Evolutionary conservation across 2,113 vertebrate species (phyloP).

Genomic region (Microtus oregoni): DNA sequence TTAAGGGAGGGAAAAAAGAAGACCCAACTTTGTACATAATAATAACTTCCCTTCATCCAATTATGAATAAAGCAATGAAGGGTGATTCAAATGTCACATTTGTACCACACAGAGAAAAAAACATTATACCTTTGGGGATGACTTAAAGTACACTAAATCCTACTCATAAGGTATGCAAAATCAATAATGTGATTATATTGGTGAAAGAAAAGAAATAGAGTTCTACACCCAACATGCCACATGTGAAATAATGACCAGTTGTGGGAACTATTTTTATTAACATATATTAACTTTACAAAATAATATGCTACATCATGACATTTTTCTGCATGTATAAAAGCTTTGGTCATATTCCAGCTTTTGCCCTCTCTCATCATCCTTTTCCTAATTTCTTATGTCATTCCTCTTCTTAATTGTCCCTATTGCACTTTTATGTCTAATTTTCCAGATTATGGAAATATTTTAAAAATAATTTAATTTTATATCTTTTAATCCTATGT

Average conservation of each 20-base stretch:
- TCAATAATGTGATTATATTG: accelerated
- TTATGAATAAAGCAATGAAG: neutral
- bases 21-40: neutral
- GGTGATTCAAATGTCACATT: neutral
- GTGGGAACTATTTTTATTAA: neutral
- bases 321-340: neutral
- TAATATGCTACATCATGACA: too few species aligned
- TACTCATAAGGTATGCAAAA: accelerated
- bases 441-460: neutral
- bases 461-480: neutral
- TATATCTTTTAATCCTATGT: neutral
- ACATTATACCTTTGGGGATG: neutral
- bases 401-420: neutral
- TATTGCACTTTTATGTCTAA: neutral
- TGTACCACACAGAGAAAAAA: neutral
- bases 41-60: neutral
- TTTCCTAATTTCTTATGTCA: neutral
- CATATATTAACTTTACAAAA: neutral
- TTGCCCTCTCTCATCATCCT: neutral
- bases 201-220: neutral
- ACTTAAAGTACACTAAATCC: neutral
- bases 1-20: neutral
- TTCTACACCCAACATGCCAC: neutral
- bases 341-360: neutral
- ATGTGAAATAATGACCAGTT: neutral